phyloP scores from a whole-genome alignment of 1,140 invertebrate genomes.

The Bombus cullumanus region DNA sequence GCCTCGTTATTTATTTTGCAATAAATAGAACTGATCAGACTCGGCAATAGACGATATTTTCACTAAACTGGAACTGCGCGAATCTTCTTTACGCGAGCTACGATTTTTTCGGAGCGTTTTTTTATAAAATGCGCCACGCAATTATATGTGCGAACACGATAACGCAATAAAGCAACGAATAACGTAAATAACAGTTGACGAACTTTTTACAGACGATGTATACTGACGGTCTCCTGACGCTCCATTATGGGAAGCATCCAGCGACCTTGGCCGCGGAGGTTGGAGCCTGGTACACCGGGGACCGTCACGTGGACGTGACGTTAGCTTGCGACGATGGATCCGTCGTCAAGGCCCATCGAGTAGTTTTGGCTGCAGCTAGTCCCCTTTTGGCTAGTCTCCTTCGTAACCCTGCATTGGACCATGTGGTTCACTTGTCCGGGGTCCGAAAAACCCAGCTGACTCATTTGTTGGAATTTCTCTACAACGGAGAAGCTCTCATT shows the following conservation, averaged over 20 bases:
- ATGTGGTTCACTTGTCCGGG: constrained; percentile 91
- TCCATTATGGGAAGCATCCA: constrained; percentile 95
- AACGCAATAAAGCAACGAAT: not conserved
- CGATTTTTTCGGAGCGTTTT: not conserved
- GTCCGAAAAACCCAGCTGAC: constrained; percentile 89
- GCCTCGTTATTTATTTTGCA: not conserved
- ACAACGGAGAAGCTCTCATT: constrained; percentile 92
- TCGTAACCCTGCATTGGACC: constrained; percentile 86
- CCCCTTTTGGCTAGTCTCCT: constrained; percentile 91
- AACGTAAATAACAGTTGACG: not conserved
- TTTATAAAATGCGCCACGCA: not conserved
- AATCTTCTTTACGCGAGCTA: too few species aligned
- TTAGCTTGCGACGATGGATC: constrained; percentile 91
- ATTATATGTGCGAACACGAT: not conserved
- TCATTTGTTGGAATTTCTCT: constrained; percentile 91
- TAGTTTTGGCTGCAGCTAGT: constrained; percentile 92
- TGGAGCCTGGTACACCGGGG: constrained; percentile 91
- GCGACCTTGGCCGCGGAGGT: constrained; percentile 93
- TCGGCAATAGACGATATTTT: too few species aligned
- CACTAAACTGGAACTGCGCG: too few species aligned
- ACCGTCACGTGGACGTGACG: constrained; percentile 91
- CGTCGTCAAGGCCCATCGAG: constrained; percentile 89
- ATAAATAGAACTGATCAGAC: too few species aligned
- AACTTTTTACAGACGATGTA: constrained; percentile 82
- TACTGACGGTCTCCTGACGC: constrained; percentile 88